Percentiles rank a stretch among this genome's conserved stretches.
Conservation (phyloP, 2,888 invertebrate genomes). For the Spisula subtruncata region DNA sequence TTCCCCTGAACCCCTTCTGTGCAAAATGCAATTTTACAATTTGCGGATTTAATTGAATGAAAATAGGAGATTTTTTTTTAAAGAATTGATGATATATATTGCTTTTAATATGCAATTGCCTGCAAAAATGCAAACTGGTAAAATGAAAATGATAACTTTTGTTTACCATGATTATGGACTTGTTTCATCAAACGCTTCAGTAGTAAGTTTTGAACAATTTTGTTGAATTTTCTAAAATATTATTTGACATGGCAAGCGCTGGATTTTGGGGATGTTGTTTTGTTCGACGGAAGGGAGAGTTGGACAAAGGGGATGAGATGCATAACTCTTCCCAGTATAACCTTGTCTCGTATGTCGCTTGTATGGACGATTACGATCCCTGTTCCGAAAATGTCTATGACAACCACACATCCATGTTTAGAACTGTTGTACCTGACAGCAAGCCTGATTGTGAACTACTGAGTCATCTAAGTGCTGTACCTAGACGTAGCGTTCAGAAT, state of each 20-base stretch:
- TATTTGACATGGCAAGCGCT: background rate
- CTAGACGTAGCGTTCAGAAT: constrained; percentile 35
- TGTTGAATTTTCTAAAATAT: background rate
- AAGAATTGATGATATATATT: background rate
- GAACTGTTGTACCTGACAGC: constrained; percentile 54
- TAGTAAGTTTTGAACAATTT: background rate
- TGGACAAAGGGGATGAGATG: constrained; percentile 32
- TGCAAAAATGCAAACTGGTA: too few relatives aligned
- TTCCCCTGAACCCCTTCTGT: too few relatives aligned
- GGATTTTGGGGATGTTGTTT: constrained; percentile 46
- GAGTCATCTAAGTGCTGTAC: constrained; percentile 34
- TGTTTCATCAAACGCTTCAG: too few relatives aligned
- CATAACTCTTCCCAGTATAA: constrained; percentile 44
- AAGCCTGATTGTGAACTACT: constrained; percentile 43
- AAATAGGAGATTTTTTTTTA: background rate
- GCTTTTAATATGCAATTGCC: background rate
- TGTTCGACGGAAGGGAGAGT: background rate
- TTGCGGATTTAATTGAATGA: too few relatives aligned
- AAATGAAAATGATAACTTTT: too few relatives aligned
- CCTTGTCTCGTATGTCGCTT: constrained; percentile 45
- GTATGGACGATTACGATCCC: constrained; percentile 38
- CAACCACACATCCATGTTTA: constrained; percentile 49
- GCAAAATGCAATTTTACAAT: too few relatives aligned
- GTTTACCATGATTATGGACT: too few relatives aligned
- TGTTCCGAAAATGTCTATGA: constrained; percentile 50